A percentile compares a stretch with the other conserved stretches of the same genome.
Evolutionary conservation across 2,797 vertebrate species (phyloP).

Genomic region (Chiroxiphia lanceolata): DNA sequence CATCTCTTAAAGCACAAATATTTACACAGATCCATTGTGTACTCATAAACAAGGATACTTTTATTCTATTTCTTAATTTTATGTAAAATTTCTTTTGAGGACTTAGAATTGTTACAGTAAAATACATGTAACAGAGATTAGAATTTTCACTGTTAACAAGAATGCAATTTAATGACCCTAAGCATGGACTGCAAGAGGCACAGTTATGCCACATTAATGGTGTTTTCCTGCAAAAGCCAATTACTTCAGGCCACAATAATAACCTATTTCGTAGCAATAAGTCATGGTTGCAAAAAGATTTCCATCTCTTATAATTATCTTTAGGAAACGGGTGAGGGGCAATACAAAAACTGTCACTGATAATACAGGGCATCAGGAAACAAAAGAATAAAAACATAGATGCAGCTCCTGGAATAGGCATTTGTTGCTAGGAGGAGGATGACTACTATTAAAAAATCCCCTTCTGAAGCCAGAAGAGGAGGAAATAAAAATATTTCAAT

Average conservation of each 20-base stretch:
- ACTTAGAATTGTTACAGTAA: neutral
- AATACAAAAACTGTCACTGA: neutral
- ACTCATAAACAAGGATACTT: neutral
- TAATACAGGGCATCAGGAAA: neutral
- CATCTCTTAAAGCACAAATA: neutral
- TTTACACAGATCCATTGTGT: neutral
- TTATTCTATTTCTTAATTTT: neutral
- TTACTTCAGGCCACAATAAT: conserved; percentile 36
- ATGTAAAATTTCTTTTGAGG: neutral
- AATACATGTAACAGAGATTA: neutral
- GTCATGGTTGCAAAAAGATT: conserved; percentile 3
- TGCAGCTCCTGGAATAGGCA: neutral
- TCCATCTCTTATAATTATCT: conserved; percentile 41
- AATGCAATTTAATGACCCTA: conserved; percentile 31
- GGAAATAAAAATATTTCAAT: neutral
- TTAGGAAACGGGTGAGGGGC: conserved; percentile 4
- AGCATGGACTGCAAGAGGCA: conserved; percentile 1
- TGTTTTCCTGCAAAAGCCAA: conserved; percentile 16
- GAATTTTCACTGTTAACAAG: neutral
- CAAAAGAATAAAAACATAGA: neutral
- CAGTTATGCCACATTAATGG: neutral
- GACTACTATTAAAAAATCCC: conserved; percentile 10
- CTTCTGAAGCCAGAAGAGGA: conserved; percentile 9
- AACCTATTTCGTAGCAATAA: conserved; percentile 39
- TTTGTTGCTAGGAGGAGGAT: conserved; percentile 48